A percentile compares a stretch with the other conserved stretches of the same genome.
These are phyloP conservation scores for Glossophaga mutica DNA, from an alignment of 2,797 vertebrate species.

Conservation along the genomic window DNA sequence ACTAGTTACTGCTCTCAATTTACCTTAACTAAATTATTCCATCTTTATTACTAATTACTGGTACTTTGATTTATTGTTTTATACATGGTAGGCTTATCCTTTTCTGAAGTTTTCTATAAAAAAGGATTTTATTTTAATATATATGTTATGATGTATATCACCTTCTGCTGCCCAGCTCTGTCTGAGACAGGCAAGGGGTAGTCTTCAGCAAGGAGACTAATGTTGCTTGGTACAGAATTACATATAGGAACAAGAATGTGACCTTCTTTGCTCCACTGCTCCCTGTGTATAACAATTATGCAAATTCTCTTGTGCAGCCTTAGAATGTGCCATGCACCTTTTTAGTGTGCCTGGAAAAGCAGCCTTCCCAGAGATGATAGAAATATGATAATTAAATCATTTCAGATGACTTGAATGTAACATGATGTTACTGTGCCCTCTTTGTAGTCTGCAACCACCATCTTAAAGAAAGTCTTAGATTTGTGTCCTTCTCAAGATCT, in stretches of 20 bases:
- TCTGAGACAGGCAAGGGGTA: neutral
- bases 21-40: neutral
- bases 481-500: constrained; percentile 28
- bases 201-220: neutral
- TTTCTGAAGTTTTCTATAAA: neutral
- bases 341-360: constrained; percentile 42
- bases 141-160: neutral
- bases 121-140: neutral
- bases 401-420: constrained; percentile 31
- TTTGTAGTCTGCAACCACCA: constrained; percentile 42
- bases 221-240: constrained; percentile 2
- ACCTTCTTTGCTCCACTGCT: neutral
- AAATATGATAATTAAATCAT: constrained; percentile 58
- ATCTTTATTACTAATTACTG: neutral
- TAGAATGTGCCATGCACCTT: constrained; percentile 30
- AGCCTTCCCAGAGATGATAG: constrained; percentile 34
- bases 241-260: constrained; percentile 39
- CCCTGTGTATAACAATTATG: constrained; percentile 39
- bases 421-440: neutral
- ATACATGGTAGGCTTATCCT: neutral
- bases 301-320: constrained; percentile 31
- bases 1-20: neutral
- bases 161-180: neutral
- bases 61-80: neutral
- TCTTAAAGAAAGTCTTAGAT: constrained; percentile 54